Base-by-base conservation (phyloP, 2,113 vertebrate genomes). In the Colistium nudipinnis region DNA sequence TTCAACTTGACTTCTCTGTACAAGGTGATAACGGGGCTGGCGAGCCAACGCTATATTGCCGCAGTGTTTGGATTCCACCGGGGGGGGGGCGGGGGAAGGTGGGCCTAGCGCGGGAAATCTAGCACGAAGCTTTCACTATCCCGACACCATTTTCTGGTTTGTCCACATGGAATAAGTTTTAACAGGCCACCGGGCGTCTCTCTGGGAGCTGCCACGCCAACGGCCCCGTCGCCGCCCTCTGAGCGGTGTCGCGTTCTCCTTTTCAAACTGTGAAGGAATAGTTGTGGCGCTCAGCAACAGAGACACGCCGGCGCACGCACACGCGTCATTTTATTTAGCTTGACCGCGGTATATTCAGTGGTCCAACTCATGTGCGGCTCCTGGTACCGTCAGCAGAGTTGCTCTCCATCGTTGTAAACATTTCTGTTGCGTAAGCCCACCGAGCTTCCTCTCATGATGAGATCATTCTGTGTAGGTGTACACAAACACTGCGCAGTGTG, bases 1-100 rank as follows among this genome's bases (percentile, higher is more conserved):
- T 90, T 90, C 74, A 89, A 90, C 86, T n/a, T 83, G 80, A 88
- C 82, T 89, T n/a, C 84, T 89, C 91, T 92, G 90, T 90, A 92
- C 90, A 92, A 80, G 81, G 82, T 88, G 83, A 87, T 49, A 89
- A 88, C 68, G 41, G 80, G 85, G 84, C 80, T 78, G 83, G 90
- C 64, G 53, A 89, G 80, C 85, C 84, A 80, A 90, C 76, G 80
- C 82, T 84, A 82, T 72, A 79, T 84, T 88, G 80, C 84, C 85
- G 88, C 84, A 78, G 86, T 80, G 77, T 79, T 87, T 82, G 74
- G 82, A 85, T 87, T 84, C 82, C 88, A 83, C 84, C 67, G 83
- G n/a, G n/a, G n/a, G n/a, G n/a, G n/a, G n/a, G n/a, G n/a, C n/a
- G n/a, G n/a, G n/a, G n/a, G n/a, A n/a, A 88, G 87, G 84, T 84